A percentile compares a stretch with the other conserved stretches of the same genome.
Evolutionary conservation across 2,797 vertebrate species (phyloP).

Genomic region (Eupleurogrammus muticus): DNA sequence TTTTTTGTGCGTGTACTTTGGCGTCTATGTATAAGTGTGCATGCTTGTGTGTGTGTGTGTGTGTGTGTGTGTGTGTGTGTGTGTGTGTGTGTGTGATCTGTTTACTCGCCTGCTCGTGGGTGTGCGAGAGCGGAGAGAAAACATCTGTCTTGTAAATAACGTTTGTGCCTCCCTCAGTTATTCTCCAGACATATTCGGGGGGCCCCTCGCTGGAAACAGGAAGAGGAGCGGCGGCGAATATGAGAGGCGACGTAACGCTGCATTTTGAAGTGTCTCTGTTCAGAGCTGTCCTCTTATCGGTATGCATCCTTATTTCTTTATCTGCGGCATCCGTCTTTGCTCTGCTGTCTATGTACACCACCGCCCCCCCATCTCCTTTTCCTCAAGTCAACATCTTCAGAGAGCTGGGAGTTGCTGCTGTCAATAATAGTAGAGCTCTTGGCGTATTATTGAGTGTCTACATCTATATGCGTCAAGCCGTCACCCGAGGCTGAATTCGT

Average conservation of each 20-base stretch:
- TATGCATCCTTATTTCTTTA: conserved; percentile 20
- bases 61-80: conserved; percentile 14
- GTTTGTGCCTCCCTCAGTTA: conserved; percentile 30
- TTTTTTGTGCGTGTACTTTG: conserved; percentile 2
- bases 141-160: conserved; percentile 55
- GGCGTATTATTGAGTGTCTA: conserved; percentile 61
- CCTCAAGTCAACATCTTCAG: conserved; percentile 30
- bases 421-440: conserved; percentile 61
- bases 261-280: conserved; percentile 22
- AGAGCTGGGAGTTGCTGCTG: conserved; percentile 37
- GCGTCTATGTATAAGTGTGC: too few relatives aligned
- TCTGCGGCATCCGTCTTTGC: conserved; percentile 10
- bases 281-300: conserved; percentile 34
- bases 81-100: conserved; percentile 19
- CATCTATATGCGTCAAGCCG: conserved; percentile 63
- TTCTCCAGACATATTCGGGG: conserved; percentile 43
- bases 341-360: conserved; percentile 2
- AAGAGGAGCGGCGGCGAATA: background rate
- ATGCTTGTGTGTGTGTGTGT: conserved; percentile 7
- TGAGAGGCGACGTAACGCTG: conserved; percentile 34
- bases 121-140: conserved; percentile 18
- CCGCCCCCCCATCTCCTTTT: conserved; percentile 28
- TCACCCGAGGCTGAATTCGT: conserved; percentile 53
- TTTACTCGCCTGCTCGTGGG: conserved; percentile 32
- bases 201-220: conserved; percentile 17